A percentile compares a stretch with the other conserved stretches of the same genome.
phyloP scores from a whole-genome alignment of 2,113 vertebrate species.

The Proteles cristata region DNA sequence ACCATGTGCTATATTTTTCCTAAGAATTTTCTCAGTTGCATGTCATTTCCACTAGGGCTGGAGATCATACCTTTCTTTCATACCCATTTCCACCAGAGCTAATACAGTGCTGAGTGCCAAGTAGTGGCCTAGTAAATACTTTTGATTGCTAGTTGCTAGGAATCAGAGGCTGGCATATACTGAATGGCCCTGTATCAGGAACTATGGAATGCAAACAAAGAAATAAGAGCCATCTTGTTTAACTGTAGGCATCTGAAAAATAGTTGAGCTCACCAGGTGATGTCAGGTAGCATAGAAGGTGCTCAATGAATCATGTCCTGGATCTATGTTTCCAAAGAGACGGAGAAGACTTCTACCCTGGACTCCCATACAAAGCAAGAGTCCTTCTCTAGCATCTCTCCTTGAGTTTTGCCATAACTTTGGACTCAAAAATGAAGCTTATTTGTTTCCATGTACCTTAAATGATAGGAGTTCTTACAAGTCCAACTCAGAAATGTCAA shows the following conservation, averaged over 20 bases:
- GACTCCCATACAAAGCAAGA: neutral
- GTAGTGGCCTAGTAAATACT: too few relatives aligned
- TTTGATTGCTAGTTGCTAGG: neutral
- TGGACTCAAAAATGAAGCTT: neutral
- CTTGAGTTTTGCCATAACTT: neutral
- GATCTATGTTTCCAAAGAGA: neutral
- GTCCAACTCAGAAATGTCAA: neutral
- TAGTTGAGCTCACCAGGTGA: neutral
- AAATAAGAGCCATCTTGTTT: neutral
- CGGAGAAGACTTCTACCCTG: neutral
- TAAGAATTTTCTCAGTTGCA: neutral
- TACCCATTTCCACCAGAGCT: neutral
- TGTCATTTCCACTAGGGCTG: neutral
- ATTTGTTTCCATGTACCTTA: neutral
- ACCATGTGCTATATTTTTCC: neutral
- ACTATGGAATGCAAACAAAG: neutral
- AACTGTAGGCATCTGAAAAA: neutral
- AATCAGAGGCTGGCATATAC: too few relatives aligned
- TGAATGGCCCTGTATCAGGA: neutral
- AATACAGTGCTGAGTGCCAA: neutral
- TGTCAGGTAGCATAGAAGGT: neutral
- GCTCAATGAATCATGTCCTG: neutral
- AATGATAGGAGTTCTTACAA: neutral
- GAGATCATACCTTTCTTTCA: neutral
- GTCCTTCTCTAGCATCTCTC: too few relatives aligned